Evolutionary conservation across 2,888 invertebrate genomes (phyloP).

Genomic region (Lapara coniferarum): DNA sequence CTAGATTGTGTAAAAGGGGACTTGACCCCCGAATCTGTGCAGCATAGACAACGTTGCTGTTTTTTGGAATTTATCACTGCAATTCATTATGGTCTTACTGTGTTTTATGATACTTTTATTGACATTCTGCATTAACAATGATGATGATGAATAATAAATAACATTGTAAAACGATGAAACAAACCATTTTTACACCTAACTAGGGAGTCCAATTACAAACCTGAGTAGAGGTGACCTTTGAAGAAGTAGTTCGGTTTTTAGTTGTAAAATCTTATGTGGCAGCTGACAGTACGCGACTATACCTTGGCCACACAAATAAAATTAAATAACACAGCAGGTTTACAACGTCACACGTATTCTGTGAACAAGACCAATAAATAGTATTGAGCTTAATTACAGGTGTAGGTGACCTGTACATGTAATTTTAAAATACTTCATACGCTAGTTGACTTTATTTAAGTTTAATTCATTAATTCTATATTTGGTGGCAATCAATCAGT

Average conservation of each 20-base stretch:
- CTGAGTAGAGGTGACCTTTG: conserved; percentile 45
- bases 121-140: too few species aligned
- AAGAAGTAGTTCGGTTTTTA: conserved; percentile 40
- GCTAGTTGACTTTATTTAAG: neutral
- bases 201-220: neutral
- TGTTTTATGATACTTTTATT: too few species aligned
- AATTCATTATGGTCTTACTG: too few species aligned
- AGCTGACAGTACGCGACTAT: conserved; percentile 33
- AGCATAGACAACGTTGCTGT: too few species aligned
- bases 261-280: conserved; percentile 48
- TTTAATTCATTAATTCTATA: neutral
- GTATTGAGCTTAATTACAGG: conserved; percentile 14
- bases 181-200: neutral
- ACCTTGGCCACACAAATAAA: conserved; percentile 13
- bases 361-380: conserved; percentile 10
- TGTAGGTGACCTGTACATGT: neutral
- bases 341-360: conserved; percentile 10
- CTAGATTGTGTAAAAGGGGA: neutral
- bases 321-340: conserved; percentile 14
- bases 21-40: neutral
- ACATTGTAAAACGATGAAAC: neutral
- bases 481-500: conserved; percentile 6
- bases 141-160: too few species aligned
- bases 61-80: too few species aligned
- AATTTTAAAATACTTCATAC: neutral